A percentile compares a stretch with the other conserved stretches of the same genome.
Conservation (phyloP, 2,888 invertebrate species). For the Pocota personata region DNA sequence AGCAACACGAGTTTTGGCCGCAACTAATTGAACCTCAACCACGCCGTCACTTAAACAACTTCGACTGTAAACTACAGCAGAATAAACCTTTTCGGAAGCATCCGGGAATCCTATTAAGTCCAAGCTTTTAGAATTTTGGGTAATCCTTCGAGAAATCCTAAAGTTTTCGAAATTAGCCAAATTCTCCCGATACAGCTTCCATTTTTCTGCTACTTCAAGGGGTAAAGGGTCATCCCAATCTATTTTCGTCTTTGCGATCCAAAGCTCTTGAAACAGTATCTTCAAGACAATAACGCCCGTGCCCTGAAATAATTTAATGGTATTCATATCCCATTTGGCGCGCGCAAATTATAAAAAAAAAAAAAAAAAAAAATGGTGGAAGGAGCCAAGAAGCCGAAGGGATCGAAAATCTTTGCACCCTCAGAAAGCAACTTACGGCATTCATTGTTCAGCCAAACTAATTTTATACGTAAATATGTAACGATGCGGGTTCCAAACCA, state of each 20-base stretch:
- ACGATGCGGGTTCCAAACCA: constrained; percentile 26
- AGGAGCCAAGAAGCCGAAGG: constrained; percentile 22
- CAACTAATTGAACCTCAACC: not conserved
- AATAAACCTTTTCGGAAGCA: constrained; percentile 9
- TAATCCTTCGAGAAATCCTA: not conserved
- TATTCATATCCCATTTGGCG: no score
- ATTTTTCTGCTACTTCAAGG: constrained; percentile 17
- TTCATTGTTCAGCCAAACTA: not conserved
- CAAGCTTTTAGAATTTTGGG: constrained; percentile 18
- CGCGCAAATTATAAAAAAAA: no score
- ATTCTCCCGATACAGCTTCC: constrained; percentile 31
- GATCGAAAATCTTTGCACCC: constrained; percentile 10
- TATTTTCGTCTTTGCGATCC: constrained; percentile 20
- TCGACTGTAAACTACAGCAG: constrained; percentile 6
- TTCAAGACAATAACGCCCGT: no score
- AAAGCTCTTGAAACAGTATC: constrained; percentile 38
- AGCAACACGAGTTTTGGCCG: not conserved
- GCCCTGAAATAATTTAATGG: no score
- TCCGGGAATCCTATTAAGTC: constrained; percentile 27
- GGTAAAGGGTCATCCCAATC: constrained; percentile 30
- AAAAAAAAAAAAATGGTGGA: constrained; percentile 36
- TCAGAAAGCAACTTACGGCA: not conserved
- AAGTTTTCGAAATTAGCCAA: constrained; percentile 37
- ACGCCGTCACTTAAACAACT: not conserved
- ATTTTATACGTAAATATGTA: constrained; percentile 17